A percentile compares a stretch with the other conserved stretches of the same genome.
Conservation (phyloP, 2,888 invertebrate species). For the Hartigia nigra region DNA sequence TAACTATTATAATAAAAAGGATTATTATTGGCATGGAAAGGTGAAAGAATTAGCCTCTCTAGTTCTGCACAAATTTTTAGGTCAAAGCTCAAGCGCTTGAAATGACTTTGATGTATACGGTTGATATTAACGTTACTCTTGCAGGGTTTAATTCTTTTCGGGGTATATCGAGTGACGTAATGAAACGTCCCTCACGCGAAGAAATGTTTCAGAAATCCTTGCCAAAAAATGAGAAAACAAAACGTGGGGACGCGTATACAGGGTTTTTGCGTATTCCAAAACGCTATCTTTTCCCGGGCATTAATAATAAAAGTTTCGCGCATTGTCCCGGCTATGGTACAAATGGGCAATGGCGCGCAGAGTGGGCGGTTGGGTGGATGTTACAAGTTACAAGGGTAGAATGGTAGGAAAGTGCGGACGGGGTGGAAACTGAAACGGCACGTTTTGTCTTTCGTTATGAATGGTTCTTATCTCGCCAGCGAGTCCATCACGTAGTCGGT, state of each 20-base stretch:
- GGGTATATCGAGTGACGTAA: neutral
- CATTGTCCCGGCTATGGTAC: slow-evolving; percentile 47
- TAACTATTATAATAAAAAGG: slow-evolving; percentile 37
- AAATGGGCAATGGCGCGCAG: slow-evolving; percentile 27
- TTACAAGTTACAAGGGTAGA: neutral
- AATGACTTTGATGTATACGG: neutral
- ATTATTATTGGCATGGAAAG: neutral
- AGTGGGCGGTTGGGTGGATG: slow-evolving; percentile 9
- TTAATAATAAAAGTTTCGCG: slow-evolving; percentile 57
- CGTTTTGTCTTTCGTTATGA: slow-evolving; percentile 61
- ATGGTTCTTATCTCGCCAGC: slow-evolving; percentile 54
- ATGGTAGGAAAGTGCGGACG: neutral
- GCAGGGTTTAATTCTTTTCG: neutral
- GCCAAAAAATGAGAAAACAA: neutral
- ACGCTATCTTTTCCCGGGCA: slow-evolving; percentile 16
- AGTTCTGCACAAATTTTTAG: neutral
- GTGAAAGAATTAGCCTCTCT: neutral
- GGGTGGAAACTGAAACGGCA: slow-evolving; percentile 32
- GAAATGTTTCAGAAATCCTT: neutral
- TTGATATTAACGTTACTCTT: neutral
- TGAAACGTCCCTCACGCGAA: neutral
- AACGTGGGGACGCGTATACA: neutral
- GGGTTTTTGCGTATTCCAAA: neutral
- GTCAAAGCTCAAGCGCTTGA: neutral
- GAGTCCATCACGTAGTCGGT: slow-evolving; percentile 51